These are phyloP conservation scores for Pandion haliaetus DNA, from an alignment of 2,113 vertebrate species.

Conservation along the genomic window DNA sequence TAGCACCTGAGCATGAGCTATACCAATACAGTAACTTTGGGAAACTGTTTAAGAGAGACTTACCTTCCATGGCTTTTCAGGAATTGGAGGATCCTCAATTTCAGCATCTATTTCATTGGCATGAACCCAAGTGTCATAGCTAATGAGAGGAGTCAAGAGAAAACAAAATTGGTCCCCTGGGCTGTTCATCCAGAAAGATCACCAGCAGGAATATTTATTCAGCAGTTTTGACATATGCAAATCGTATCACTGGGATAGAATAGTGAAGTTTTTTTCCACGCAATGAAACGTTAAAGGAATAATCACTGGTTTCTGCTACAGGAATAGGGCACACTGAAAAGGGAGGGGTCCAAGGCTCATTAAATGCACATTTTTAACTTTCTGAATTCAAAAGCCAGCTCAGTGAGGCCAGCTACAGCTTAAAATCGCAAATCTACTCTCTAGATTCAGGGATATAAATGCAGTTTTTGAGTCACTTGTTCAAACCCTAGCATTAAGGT, in stretches of 20 bases:
- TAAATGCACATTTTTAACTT: rapidly evolving
- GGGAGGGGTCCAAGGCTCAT: rapidly evolving
- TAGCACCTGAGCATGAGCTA: neutral
- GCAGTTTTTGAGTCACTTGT: neutral
- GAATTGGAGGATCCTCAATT: slow-evolving; percentile 89
- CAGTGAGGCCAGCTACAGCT: neutral
- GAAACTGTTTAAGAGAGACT: neutral
- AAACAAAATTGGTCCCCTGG: neutral
- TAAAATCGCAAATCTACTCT: neutral
- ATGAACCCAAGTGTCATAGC: slow-evolving; percentile 96
- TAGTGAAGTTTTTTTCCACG: rapidly evolving
- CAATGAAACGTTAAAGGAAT: neutral
- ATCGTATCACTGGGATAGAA: neutral
- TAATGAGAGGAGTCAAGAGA: slow-evolving; percentile 26
- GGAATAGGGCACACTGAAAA: rapidly evolving
- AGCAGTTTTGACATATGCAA: neutral
- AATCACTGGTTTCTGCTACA: neutral
- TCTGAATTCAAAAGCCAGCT: neutral
- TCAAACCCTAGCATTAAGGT: neutral
- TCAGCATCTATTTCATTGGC: slow-evolving; percentile 88
- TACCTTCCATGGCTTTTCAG: slow-evolving; percentile 94
- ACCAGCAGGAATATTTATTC: neutral
- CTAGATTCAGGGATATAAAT: neutral
- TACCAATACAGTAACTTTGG: rapidly evolving
- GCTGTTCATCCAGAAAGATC: neutral